Conservation (phyloP, 2,888 invertebrate species). For the Hypena proboscidalis region DNA sequence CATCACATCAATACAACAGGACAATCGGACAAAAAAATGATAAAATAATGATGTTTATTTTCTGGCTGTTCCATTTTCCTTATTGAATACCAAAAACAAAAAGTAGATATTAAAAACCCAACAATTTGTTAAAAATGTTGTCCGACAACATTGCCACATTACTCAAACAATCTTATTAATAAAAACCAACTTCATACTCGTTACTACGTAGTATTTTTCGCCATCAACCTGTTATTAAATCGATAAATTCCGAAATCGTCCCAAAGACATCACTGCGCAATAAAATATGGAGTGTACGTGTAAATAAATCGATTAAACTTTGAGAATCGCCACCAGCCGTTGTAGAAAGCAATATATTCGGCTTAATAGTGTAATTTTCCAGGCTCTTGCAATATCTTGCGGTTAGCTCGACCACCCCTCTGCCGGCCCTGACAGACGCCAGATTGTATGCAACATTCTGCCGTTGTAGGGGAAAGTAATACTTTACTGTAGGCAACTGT, state of each 20-base stretch:
- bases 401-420: conserved; percentile 54
- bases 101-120: too few relatives aligned
- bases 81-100: too few relatives aligned
- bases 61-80: too few relatives aligned
- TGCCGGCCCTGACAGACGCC: conserved; percentile 53
- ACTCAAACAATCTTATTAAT: too few relatives aligned
- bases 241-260: conserved; percentile 3
- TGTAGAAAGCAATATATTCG: conserved; percentile 62
- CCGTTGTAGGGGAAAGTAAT: conserved; percentile 38
- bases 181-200: too few relatives aligned
- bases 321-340: conserved; percentile 48
- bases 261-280: conserved; percentile 2
- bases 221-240: neutral
- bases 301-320: conserved; percentile 58
- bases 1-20: too few relatives aligned
- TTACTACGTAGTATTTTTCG: neutral
- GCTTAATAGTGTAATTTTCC: conserved; percentile 69
- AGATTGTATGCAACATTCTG: conserved; percentile 54
- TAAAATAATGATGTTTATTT: too few relatives aligned
- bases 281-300: conserved; percentile 15
- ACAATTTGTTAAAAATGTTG: too few relatives aligned
- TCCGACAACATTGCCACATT: too few relatives aligned
- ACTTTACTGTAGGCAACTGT: conserved; percentile 12
- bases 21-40: too few relatives aligned
- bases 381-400: conserved; percentile 66